phyloP scores from a whole-genome alignment of 2,797 vertebrate genomes.

The Atherinosoma microstoma region DNA sequence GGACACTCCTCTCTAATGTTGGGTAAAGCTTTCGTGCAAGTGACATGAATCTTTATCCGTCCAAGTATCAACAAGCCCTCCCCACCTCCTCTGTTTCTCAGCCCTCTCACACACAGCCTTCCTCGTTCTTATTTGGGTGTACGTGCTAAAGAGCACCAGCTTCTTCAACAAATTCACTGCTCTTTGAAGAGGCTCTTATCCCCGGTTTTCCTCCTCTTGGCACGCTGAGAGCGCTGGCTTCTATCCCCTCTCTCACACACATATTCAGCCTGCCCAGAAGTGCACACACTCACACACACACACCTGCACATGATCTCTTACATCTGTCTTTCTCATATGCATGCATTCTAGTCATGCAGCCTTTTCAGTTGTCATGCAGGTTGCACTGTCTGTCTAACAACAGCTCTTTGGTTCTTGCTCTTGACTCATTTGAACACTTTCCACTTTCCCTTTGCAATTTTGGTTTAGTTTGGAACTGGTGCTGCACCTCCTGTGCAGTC shows the following conservation, averaged over 20 bases:
- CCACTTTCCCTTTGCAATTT: conserved; percentile 41
- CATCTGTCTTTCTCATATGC: conserved; percentile 34
- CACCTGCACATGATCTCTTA: conserved; percentile 21
- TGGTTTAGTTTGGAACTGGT: conserved; percentile 52
- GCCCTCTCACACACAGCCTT: conserved; percentile 51
- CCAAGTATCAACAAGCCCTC: conserved; percentile 50
- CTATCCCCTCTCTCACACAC: conserved; percentile 53
- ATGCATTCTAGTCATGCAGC: conserved; percentile 23
- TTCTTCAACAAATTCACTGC: conserved; percentile 71
- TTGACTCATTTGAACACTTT: conserved; percentile 60
- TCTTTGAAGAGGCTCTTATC: conserved; percentile 79
- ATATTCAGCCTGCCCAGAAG: conserved; percentile 6
- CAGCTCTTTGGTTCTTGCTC: conserved; percentile 42
- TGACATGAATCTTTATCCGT: conserved; percentile 66
- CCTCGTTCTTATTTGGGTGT: conserved; percentile 62
- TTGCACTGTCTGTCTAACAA: conserved; percentile 48
- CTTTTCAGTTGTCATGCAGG: conserved; percentile 63
- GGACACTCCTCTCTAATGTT: conserved; percentile 55
- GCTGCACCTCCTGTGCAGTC: conserved; percentile 34
- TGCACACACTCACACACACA: conserved; percentile 16
- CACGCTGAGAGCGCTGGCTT: conserved; percentile 50
- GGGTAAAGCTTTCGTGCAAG: conserved; percentile 50
- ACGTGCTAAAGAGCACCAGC: conserved; percentile 79
- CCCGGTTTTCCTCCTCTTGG: conserved; percentile 58
- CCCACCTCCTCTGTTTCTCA: conserved; percentile 38